These are phyloP conservation scores for Pluvialis apricaria DNA, from an alignment of 2,113 vertebrate genomes.

Conservation along the genomic window DNA sequence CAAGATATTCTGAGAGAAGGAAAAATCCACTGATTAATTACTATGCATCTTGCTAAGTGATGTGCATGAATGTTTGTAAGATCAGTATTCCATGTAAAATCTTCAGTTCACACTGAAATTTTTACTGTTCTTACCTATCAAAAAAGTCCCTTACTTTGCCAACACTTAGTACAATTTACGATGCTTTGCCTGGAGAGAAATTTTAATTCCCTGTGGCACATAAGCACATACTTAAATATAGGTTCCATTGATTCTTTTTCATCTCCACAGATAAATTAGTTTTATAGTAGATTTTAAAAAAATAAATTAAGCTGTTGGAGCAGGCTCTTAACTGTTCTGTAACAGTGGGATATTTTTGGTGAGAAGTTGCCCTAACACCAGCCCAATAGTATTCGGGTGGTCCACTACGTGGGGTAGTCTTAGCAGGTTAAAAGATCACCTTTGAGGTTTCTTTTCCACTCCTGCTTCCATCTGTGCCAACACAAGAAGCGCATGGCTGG, in stretches of 20 bases:
- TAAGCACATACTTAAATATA: background rate
- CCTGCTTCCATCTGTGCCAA: background rate
- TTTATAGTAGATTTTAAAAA: background rate
- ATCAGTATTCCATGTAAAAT: background rate
- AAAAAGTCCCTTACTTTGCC: background rate
- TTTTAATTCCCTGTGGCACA: background rate
- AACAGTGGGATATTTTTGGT: background rate
- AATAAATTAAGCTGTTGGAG: background rate
- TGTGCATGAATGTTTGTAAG: background rate
- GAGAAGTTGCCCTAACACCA: background rate
- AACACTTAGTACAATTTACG: background rate
- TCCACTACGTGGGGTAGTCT: background rate
- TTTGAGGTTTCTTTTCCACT: background rate
- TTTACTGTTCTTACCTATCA: background rate
- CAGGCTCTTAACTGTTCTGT: background rate
- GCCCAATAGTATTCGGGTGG: background rate
- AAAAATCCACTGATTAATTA: background rate
- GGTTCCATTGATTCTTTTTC: background rate
- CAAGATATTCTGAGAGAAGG: background rate
- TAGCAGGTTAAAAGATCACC: background rate
- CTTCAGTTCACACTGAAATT: background rate
- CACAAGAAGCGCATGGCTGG: background rate
- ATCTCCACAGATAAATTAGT: background rate
- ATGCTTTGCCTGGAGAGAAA: background rate
- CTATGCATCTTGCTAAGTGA: background rate